Conservation (phyloP, 2,113 vertebrate genomes). For the Protomyctophum bolini region DNA sequence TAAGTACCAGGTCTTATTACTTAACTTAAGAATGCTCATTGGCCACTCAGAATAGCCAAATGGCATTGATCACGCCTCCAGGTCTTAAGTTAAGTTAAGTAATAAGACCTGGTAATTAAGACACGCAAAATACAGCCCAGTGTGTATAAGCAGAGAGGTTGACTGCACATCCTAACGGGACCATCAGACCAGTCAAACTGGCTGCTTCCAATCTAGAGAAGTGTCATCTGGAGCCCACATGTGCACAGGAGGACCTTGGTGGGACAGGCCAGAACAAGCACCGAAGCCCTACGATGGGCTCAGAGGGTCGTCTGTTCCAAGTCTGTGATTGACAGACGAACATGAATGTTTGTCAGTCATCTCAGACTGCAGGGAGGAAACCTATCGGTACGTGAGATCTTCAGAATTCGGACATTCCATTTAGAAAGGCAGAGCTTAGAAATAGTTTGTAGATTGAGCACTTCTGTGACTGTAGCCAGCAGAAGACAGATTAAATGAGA, state of each 20-base stretch:
- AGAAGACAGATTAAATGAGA: neutral
- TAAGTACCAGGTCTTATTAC: too few relatives aligned
- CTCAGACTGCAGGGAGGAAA: constrained; percentile 26
- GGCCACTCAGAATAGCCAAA: too few relatives aligned
- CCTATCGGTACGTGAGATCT: constrained; percentile 28
- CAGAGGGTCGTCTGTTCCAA: constrained; percentile 44
- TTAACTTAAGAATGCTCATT: too few relatives aligned
- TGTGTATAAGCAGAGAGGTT: constrained; percentile 20
- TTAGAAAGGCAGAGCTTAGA: neutral
- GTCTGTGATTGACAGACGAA: constrained; percentile 56
- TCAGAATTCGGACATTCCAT: constrained; percentile 17
- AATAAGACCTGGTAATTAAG: too few relatives aligned
- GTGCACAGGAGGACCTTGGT: constrained; percentile 37
- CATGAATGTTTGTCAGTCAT: constrained; percentile 56
- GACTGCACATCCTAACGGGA: constrained; percentile 16
- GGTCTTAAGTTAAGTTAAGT: too few relatives aligned
- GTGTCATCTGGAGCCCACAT: constrained; percentile 74
- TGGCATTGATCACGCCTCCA: too few relatives aligned
- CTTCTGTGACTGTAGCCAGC: neutral
- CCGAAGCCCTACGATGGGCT: constrained; percentile 47
- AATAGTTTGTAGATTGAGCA: neutral
- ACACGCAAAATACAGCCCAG: too few relatives aligned
- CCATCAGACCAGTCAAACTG: constrained; percentile 32
- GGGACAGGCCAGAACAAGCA: constrained; percentile 19
- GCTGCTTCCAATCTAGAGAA: constrained; percentile 35